Percentiles rank a stretch among this genome's conserved stretches.
Conservation (phyloP, 2,113 vertebrate genomes). For the Thymallus thymallus region DNA sequence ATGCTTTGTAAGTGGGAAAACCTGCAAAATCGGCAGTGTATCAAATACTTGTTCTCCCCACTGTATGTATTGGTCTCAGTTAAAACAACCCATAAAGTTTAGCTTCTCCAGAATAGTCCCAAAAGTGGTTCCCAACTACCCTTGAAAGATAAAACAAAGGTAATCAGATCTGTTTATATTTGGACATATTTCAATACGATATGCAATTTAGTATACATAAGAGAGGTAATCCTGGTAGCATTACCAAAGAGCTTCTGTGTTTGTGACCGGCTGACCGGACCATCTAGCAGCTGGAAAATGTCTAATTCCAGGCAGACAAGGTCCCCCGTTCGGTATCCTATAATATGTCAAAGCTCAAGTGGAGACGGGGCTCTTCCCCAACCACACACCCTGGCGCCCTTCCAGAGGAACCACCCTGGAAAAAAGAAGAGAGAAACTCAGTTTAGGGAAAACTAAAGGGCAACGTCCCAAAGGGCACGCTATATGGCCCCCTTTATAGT, state of each 20-base stretch:
- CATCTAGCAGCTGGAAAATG: conserved; percentile 48
- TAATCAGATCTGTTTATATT: conserved; percentile 48
- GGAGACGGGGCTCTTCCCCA: conserved; percentile 44
- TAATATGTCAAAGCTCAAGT: conserved; percentile 47
- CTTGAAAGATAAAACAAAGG: conserved; percentile 43
- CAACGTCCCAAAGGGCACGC: too few species aligned
- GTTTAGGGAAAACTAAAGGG: not conserved
- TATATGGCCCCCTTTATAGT: too few species aligned
- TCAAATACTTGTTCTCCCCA: too few species aligned
- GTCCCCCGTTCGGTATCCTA: conserved; percentile 39
- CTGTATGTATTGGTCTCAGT: conserved; percentile 15
- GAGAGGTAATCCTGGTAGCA: conserved; percentile 37
- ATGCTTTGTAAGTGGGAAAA: too few species aligned
- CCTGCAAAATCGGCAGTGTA: too few species aligned
- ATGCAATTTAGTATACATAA: conserved; percentile 42
- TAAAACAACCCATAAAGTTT: conserved; percentile 34
- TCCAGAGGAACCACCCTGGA: conserved; percentile 27
- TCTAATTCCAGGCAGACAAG: conserved; percentile 31
- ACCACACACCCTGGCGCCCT: conserved; percentile 31
- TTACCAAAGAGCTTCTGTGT: conserved; percentile 40
- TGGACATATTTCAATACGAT: conserved; percentile 40
- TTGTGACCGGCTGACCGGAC: conserved; percentile 25
- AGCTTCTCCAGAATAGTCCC: conserved; percentile 32
- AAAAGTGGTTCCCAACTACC: conserved; percentile 32
- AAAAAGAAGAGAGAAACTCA: conserved; percentile 8